Evolutionary conservation across 2,113 vertebrate genomes (phyloP).

Genomic region (Perca flavescens): DNA sequence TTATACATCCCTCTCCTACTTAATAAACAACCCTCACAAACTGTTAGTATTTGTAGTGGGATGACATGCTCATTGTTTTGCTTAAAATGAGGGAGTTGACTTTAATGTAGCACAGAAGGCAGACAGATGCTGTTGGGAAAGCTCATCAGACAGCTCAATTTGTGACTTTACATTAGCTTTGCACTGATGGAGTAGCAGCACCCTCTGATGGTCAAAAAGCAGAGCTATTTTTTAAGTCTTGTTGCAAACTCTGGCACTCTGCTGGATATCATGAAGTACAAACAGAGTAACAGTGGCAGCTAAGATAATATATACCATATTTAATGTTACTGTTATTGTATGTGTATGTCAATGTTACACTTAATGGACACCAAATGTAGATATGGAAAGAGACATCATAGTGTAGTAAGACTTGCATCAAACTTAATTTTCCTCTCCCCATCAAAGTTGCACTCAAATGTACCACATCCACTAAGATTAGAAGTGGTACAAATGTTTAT

Average conservation of each 20-base stretch:
- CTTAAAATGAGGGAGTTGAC: neutral
- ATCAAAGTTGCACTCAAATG: neutral
- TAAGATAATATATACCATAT: neutral
- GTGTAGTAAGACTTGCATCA: neutral
- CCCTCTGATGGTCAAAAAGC: slow-evolving; percentile 54
- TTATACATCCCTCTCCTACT: neutral
- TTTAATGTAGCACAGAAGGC: neutral
- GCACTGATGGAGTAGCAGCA: neutral
- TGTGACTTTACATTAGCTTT: slow-evolving; percentile 1
- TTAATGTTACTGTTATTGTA: too few relatives aligned
- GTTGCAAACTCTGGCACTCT: neutral
- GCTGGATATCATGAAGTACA: slow-evolving; percentile 19
- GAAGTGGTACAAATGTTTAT: neutral
- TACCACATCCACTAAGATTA: neutral
- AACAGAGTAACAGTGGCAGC: neutral
- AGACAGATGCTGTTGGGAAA: neutral
- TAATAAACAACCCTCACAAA: neutral
- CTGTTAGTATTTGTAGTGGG: neutral
- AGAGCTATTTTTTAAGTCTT: neutral
- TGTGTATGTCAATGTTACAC: neutral
- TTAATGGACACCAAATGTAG: neutral
- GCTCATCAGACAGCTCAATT: slow-evolving; percentile 24
- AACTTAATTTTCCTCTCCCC: neutral
- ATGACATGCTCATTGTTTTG: neutral
- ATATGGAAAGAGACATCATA: neutral